These are phyloP conservation scores for Andrena marginata DNA, from an alignment of 2,888 invertebrate species.

Conservation along the genomic window DNA sequence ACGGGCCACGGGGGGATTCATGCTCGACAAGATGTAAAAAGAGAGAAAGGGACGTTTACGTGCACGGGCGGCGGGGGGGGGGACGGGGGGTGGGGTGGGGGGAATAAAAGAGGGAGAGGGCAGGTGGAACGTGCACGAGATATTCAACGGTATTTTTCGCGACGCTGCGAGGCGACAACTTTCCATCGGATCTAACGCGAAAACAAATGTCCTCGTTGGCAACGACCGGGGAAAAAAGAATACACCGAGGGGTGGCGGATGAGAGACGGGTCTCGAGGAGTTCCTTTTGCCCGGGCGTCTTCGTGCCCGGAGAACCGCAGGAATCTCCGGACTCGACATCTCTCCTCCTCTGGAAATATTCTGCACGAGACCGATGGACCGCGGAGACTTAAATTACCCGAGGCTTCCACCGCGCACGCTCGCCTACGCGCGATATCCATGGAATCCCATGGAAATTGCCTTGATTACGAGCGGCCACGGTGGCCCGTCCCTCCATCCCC, in stretches of 20 bases:
- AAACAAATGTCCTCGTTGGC: constrained; percentile 69
- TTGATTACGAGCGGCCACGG: constrained; percentile 38
- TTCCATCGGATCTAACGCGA: constrained; percentile 68
- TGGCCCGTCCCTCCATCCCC: background rate
- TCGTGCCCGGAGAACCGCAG: constrained; percentile 20
- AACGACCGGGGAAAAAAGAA: constrained; percentile 19
- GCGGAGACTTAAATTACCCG: constrained; percentile 61
- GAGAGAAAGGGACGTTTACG: constrained; percentile 14
- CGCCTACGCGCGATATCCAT: constrained; percentile 18
- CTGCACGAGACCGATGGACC: constrained; percentile 55
- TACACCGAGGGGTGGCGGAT: constrained; percentile 1
- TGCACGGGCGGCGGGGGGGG: background rate
- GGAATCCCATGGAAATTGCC: constrained; percentile 49
- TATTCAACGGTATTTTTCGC: constrained; percentile 62
- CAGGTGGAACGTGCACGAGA: constrained; percentile 47
- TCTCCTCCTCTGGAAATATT: constrained; percentile 66
- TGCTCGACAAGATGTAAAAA: constrained; percentile 13
- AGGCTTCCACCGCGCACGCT: constrained; percentile 5
- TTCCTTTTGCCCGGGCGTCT: constrained; percentile 4
- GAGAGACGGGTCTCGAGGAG: constrained; percentile 13
- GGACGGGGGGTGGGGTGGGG: background rate
- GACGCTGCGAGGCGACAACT: constrained; percentile 55
- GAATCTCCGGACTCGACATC: constrained; percentile 46
- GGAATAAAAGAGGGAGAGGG: constrained; percentile 4
- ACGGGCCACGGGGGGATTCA: constrained; percentile 1